Evolutionary conservation across 2,797 vertebrate genomes (phyloP), one percentile per base, ranked within the genome.

Genomic region (Thaleichthys pacificus): DNA sequence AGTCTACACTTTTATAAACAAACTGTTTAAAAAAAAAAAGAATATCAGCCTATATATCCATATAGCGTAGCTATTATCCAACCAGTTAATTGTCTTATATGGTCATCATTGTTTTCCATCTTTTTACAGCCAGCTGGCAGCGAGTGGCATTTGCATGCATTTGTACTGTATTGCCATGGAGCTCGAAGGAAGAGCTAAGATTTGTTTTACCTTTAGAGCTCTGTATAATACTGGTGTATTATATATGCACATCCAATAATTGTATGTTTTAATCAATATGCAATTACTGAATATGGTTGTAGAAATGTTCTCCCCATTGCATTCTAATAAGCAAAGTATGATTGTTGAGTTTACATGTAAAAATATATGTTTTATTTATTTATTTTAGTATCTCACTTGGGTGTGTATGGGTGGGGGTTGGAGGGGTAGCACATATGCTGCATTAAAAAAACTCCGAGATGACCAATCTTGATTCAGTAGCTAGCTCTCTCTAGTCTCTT

Each of bases 71-170:
- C 38, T 42, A 19, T 28, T 66, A 17, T 49, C 42, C 38, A 56
- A 47, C 4, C 17, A 51, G 6, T 49, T 58, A 6, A 64, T 49
- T 76, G 56, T 61, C 9, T 63, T 17, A n/a, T 42, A 77, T 17
- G 24, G 19, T 12, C 73, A 5, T 75, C 73, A 67, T 67, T 83
- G 80, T 58, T 85, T 84, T 85, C 83, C 85, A 85, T 77, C 73
- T 69, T 76, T 72, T 70, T 77, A 66, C 47, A 78, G 58, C 78
- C 61, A 78, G 75, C 68, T 85, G 84, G 71, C 80, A 85, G 80
- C 69, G 81, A 69, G 66, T 0, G 75, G 70, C 74, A 85, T 89
- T 90, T 90, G 70, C 89, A 91, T 88, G 84, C 79, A 85, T 80
- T 85, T 89, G 79, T 78, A 85, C 78, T 72, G 60, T 47, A 86